Percentiles rank a stretch among this genome's conserved stretches.
Evolutionary conservation across 2,797 vertebrate genomes (phyloP).

Genomic region (Darevskia nairensis): DNA sequence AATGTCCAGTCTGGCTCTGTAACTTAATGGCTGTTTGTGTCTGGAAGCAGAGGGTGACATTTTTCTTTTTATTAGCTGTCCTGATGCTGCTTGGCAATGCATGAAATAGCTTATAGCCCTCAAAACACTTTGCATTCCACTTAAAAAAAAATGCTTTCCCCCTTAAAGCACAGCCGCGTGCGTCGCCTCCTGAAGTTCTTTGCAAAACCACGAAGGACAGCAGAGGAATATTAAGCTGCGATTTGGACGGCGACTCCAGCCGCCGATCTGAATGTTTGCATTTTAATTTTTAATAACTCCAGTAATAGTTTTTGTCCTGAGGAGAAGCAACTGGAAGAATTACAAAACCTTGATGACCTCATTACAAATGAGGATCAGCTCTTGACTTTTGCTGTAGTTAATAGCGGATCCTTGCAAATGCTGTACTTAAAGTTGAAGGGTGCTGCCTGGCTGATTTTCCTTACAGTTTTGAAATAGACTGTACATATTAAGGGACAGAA

Average conservation of each 20-base stretch:
- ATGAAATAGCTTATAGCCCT: slow-evolving; percentile 57
- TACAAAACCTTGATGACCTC: slow-evolving; percentile 53
- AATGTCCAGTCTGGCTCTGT: background rate
- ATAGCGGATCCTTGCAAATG: background rate
- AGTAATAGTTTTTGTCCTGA: slow-evolving; percentile 61
- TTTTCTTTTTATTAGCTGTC: slow-evolving; percentile 57
- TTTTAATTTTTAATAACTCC: slow-evolving; percentile 65
- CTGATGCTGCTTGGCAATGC: slow-evolving; percentile 36
- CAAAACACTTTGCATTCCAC: slow-evolving; percentile 51
- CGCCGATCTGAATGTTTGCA: slow-evolving; percentile 51
- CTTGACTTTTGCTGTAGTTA: slow-evolving; percentile 39
- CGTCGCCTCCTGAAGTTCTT: background rate
- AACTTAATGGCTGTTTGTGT: slow-evolving; percentile 45
- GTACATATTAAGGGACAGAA: background rate
- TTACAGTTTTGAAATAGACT: background rate
- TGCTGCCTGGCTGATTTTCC: background rate
- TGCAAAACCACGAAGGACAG: slow-evolving; percentile 27
- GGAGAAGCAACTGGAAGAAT: slow-evolving; percentile 55
- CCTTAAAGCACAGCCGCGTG: slow-evolving; percentile 18
- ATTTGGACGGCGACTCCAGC: slow-evolving; percentile 47
- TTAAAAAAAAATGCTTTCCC: background rate
- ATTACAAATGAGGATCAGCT: slow-evolving; percentile 39
- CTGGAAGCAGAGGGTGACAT: slow-evolving; percentile 44
- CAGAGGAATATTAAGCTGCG: slow-evolving; percentile 50
- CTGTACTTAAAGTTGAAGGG: background rate